Base-by-base conservation (phyloP, 2,113 vertebrate species). In the Urocolius indicus region DNA sequence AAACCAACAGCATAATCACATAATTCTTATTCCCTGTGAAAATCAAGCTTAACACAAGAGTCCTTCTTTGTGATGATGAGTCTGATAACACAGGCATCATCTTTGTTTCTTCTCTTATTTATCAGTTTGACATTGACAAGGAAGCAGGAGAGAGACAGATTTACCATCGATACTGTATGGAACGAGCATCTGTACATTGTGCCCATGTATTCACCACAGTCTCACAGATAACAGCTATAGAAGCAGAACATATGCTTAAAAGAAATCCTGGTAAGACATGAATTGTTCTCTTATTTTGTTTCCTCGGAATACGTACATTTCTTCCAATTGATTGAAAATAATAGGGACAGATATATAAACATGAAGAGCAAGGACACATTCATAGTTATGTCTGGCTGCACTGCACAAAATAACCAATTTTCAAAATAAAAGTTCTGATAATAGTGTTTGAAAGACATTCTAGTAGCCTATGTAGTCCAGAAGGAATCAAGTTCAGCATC, bases 81-180 rank as follows among this genome's bases (percentile, higher is more conserved):
- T 80, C 79, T 89, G 77, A 69, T 48, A 7, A 55, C 38, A 45
- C 13, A 48, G 20, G 16, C 79, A 22, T 68, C 36, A 30, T 38
- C 38, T 22, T 13, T 84, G 22, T 85, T 78, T 77, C 74, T 84
- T 91, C 91, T 83, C 16, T 74, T 62, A 6, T 79, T 84, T 62
- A 32, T 87, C 95, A 99, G 99, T 99, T 99, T 93, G 92, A 99
- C 94, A 97, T 99, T 43, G 99, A 99, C 97, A 98, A 98, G 89
- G 99, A 99, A 97, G 99, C 99, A 1, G 99, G 99, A 6, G 99
- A 99, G 46, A 98, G 99, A 58, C 98, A 99, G 97, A 99, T 99
- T 93, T 99, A 99, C 92, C 99, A 99, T 82, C 98, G 99, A 6
- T 99, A 99, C 96, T 99, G 99, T 76, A 98, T 99, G 98, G 99